Percentiles rank a stretch among this genome's conserved stretches.
These are phyloP conservation scores for Cuniculus paca DNA, from an alignment of 2,797 vertebrate genomes.

Conservation along the genomic window DNA sequence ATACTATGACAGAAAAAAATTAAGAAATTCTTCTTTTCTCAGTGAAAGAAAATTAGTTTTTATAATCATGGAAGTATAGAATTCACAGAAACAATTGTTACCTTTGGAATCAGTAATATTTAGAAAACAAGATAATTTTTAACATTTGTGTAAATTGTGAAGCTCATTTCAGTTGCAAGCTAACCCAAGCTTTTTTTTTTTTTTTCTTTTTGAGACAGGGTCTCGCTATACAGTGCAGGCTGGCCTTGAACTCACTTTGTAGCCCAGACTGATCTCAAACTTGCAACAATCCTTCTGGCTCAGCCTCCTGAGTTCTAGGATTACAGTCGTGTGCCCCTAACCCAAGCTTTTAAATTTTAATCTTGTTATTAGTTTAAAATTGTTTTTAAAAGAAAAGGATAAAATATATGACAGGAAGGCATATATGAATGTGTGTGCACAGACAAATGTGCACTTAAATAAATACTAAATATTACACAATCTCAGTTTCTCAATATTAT, in stretches of 20 bases:
- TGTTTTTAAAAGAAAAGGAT: not conserved
- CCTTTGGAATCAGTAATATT: conserved; percentile 37
- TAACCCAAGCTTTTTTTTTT: not conserved
- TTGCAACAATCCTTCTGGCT: no score
- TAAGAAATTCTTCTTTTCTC: conserved; percentile 42
- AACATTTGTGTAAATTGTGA: not conserved
- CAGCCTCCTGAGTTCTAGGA: no score
- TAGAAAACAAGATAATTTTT: conserved; percentile 39
- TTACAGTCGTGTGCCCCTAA: not conserved
- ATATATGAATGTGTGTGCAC: not conserved
- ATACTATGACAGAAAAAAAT: conserved; percentile 5
- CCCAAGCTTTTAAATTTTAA: not conserved
- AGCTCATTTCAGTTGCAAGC: conserved; percentile 8
- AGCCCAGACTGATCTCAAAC: no score
- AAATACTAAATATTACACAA: conserved; percentile 17
- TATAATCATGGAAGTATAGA: conserved; percentile 16
- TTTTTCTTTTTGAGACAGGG: no score
- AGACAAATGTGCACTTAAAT: conserved; percentile 20
- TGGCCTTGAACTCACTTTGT: no score
- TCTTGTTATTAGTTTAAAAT: not conserved
- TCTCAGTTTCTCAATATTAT: not conserved
- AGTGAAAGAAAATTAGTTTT: not conserved
- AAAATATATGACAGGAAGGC: not conserved
- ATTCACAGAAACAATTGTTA: conserved; percentile 12
- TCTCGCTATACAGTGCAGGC: no score